These are phyloP conservation scores for Cremastinae sp. DNA, from an alignment of 2,888 invertebrate species.

Conservation along the genomic window DNA sequence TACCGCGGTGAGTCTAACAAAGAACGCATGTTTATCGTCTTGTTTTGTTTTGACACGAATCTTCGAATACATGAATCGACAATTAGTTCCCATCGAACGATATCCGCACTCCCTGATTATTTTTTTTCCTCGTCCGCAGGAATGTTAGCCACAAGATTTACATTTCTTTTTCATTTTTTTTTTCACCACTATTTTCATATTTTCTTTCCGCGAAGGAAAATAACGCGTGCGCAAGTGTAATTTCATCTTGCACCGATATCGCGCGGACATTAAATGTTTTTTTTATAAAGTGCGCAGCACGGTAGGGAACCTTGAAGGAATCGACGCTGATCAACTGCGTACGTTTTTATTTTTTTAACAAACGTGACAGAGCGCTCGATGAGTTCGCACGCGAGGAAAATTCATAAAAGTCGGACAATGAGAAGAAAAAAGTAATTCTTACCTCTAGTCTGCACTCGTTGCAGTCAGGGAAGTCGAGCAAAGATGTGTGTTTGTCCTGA, in stretches of 20 bases:
- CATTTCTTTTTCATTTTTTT: neutral
- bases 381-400: constrained; percentile 1
- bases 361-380: constrained; percentile 39
- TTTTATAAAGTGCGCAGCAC: constrained; percentile 29
- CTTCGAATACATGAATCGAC: no score
- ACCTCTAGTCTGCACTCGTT: no score
- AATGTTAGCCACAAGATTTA: neutral
- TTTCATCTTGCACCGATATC: neutral
- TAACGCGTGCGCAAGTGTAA: constrained; percentile 3
- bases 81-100: neutral
- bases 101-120: neutral
- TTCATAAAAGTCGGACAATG: neutral
- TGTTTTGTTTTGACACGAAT: no score
- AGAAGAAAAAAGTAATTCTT: neutral
- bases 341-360: constrained; percentile 12
- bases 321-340: constrained; percentile 14
- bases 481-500: neutral
- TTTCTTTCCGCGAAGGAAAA: neutral
- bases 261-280: constrained; percentile 2
- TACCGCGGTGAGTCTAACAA: no score
- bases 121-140: neutral
- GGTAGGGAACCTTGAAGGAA: constrained; percentile 40
- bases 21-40: no score
- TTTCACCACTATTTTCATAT: no score
- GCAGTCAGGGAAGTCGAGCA: no score